Conservation (phyloP, 2,888 invertebrate genomes). For the Brassicogethes aeneus region DNA sequence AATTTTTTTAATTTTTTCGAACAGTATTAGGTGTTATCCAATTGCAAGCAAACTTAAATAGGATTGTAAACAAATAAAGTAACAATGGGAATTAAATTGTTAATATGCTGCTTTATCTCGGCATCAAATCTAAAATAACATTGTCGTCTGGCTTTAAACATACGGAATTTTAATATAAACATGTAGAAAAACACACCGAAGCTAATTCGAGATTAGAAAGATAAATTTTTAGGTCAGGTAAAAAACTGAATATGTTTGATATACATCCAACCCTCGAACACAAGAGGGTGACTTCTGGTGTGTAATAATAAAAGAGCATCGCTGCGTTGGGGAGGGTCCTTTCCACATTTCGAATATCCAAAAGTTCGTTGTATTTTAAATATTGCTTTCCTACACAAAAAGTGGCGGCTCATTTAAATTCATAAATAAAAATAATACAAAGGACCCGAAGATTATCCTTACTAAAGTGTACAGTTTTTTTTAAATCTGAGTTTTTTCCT, state of each 20-base stretch:
- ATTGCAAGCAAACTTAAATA: too few relatives aligned
- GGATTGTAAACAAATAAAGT: too few relatives aligned
- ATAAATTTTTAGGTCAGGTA: slow-evolving; percentile 1
- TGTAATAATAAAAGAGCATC: slow-evolving; percentile 2
- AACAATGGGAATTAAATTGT: too few relatives aligned
- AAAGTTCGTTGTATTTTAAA: not conserved
- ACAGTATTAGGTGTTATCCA: too few relatives aligned
- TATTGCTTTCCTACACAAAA: not conserved
- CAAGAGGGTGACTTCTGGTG: slow-evolving; percentile 2
- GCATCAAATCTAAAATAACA: too few relatives aligned
- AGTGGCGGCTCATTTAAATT: not conserved
- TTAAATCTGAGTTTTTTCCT: not conserved
- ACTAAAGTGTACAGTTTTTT: not conserved
- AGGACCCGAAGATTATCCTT: not conserved
- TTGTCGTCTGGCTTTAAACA: too few relatives aligned
- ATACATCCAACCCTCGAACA: not conserved
- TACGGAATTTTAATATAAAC: too few relatives aligned
- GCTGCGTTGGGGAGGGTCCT: not conserved
- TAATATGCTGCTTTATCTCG: too few relatives aligned
- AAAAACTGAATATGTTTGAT: not conserved
- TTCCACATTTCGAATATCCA: slow-evolving; percentile 1
- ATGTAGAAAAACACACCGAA: not conserved
- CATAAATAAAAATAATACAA: not conserved
- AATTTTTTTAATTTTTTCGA: too few relatives aligned
- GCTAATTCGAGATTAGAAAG: not conserved